These are phyloP conservation scores for Thinocorus orbignyianus DNA, from an alignment of 2,113 vertebrate genomes.

Conservation along the genomic window DNA sequence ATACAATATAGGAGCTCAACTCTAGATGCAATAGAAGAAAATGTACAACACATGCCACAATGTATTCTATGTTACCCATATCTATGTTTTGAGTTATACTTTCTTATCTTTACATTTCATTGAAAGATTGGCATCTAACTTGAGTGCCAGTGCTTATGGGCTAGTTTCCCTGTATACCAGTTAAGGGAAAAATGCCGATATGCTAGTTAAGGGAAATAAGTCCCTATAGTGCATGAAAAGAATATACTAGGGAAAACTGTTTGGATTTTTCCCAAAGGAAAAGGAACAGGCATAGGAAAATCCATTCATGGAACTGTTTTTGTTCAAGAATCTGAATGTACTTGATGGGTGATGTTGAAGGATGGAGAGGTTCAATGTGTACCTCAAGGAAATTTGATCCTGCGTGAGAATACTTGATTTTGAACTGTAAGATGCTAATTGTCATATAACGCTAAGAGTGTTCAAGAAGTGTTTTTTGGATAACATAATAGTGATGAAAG, in stretches of 20 bases:
- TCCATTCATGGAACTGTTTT: not conserved
- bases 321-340: not conserved
- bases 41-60: fast-evolving
- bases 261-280: too few species aligned
- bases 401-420: not conserved
- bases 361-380: not conserved
- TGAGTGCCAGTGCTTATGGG: not conserved
- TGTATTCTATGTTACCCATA: not conserved
- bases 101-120: not conserved
- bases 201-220: not conserved
- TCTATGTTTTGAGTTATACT: not conserved
- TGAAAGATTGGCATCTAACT: not conserved
- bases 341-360: not conserved
- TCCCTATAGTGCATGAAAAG: too few species aligned
- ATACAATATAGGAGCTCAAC: fast-evolving
- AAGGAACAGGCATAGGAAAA: not conserved
- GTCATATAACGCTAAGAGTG: not conserved
- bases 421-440: not conserved
- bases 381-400: not conserved
- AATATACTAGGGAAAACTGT: too few species aligned
- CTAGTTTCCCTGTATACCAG: not conserved
- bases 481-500: not conserved
- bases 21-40: not conserved
- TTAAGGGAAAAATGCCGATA: not conserved
- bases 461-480: not conserved